Base-by-base conservation (phyloP, 1,140 invertebrate genomes). In the Palaemon carinicauda region DNA sequence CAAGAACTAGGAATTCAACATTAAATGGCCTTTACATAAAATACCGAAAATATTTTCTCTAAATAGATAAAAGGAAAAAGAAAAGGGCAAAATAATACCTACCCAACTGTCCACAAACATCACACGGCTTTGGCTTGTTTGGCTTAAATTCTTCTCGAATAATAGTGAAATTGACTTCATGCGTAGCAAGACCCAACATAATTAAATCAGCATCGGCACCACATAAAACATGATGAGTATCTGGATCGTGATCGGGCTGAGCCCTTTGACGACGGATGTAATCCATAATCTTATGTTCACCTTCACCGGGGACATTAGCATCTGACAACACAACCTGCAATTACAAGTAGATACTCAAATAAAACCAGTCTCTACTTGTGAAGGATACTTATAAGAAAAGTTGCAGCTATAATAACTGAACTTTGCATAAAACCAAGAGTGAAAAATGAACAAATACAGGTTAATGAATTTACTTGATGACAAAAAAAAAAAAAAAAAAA, bases 221-320 rank as follows among this genome's bases (percentile, higher is more conserved):
- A 93, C 98, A 99, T 1, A 99, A 92, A 89, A 98, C 98, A 92
- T 99, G 99, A 87, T 97, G 95, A 0, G 98, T 99, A 91, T 99
- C 99, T 0, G 98, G 97, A 92, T 99, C 97, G 92, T 99, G 98
- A 92, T 97, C 95, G 0, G 97, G 97, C 51, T 89, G 90, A 95
- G 95, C 95, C 93, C 98, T 94, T 92, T 99, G 98, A 90, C 94
- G 95, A n/a, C 98, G 93, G 89, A 99, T 98, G 91, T 95, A 99
- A 92, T 99, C 98, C 98, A 99, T 99, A 89, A 99, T 99, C 93
- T 99, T 99, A 91, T 99, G 98, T 92, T 99, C 98, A 27, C 98
- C 98, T 93, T 99, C 98, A 24, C 98, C 98, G 17, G 98, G 98
- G 12, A 98, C 97, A 94, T 98, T 99, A 1, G 99, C 98, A 93